Percentiles rank a stretch among this genome's conserved stretches.
phyloP scores from a whole-genome alignment of 2,113 vertebrate genomes.

The Notechis scutatus region DNA sequence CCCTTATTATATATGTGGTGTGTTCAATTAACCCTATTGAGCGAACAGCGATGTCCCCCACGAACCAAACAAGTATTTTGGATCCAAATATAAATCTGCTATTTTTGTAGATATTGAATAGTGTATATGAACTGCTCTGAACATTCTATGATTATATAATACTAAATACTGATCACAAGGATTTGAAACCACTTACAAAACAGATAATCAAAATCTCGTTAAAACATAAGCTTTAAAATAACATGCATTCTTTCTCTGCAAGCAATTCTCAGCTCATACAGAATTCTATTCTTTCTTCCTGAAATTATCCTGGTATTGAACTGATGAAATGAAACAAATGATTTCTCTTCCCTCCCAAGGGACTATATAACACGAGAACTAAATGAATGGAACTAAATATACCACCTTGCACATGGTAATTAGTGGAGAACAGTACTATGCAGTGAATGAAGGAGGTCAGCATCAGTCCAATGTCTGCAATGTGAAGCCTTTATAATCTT shows the following conservation, averaged over 20 bases:
- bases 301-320: slow-evolving; percentile 5
- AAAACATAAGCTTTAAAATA: neutral
- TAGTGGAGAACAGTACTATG: slow-evolving; percentile 41
- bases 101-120: neutral
- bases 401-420: slow-evolving; percentile 11
- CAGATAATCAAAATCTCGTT: slow-evolving; percentile 16
- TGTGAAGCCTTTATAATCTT: slow-evolving; percentile 8
- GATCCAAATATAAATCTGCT: neutral
- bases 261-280: slow-evolving; percentile 36
- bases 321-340: slow-evolving; percentile 11
- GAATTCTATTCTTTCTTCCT: slow-evolving; percentile 33
- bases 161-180: neutral
- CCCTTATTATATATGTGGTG: neutral
- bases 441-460: neutral
- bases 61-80: neutral
- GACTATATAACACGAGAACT: slow-evolving; percentile 33
- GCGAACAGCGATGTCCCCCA: neutral
- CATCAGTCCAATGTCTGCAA: neutral
- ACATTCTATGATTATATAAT: neutral
- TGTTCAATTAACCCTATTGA: neutral
- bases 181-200: slow-evolving; percentile 23
- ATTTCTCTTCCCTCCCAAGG: slow-evolving; percentile 26
- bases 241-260: slow-evolving; percentile 16
- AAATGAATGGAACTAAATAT: slow-evolving; percentile 37
- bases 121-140: neutral